Conservation (phyloP, 2,797 vertebrate species). For the Microctenopoma lineatum region DNA sequence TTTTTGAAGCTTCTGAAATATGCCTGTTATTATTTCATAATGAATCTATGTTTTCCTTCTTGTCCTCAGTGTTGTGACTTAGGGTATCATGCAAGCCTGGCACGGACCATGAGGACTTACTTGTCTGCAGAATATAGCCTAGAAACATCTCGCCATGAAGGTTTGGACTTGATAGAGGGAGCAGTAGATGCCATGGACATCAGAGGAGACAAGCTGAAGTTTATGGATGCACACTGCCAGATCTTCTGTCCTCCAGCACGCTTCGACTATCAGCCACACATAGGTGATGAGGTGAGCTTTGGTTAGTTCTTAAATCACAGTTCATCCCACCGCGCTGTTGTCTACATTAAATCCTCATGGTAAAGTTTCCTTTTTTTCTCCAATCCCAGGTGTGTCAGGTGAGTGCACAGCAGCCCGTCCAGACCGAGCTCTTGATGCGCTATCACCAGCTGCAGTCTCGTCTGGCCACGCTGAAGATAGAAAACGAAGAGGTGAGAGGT, state of each 20-base stretch:
- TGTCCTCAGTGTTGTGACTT: slow-evolving; percentile 91
- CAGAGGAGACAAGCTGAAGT: slow-evolving; percentile 94
- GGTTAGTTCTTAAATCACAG: no score
- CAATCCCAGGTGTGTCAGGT: slow-evolving; percentile 92
- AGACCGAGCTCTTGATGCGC: slow-evolving; percentile 95
- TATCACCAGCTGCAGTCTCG: slow-evolving; percentile 99
- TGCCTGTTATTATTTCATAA: slow-evolving; percentile 1
- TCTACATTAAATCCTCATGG: slow-evolving; percentile 5
- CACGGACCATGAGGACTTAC: slow-evolving; percentile 95
- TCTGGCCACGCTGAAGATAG: slow-evolving; percentile 95
- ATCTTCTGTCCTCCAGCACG: slow-evolving; percentile 96
- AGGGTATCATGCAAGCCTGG: slow-evolving; percentile 95
- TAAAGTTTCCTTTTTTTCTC: slow-evolving; percentile 24
- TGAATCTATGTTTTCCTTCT: background rate
- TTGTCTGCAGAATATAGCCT: slow-evolving; percentile 98
- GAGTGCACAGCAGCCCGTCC: slow-evolving; percentile 97
- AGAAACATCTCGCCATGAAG: slow-evolving; percentile 96
- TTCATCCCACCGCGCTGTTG: background rate
- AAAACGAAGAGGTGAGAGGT: slow-evolving; percentile 95
- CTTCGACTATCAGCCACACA: slow-evolving; percentile 98
- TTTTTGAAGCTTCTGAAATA: background rate
- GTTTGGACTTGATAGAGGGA: slow-evolving; percentile 93
- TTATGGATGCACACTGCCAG: slow-evolving; percentile 97
- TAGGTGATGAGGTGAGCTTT: slow-evolving; percentile 93
- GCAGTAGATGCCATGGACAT: slow-evolving; percentile 95